phyloP scores from a whole-genome alignment of 2,888 invertebrate genomes.

The Cantharis rustica region DNA sequence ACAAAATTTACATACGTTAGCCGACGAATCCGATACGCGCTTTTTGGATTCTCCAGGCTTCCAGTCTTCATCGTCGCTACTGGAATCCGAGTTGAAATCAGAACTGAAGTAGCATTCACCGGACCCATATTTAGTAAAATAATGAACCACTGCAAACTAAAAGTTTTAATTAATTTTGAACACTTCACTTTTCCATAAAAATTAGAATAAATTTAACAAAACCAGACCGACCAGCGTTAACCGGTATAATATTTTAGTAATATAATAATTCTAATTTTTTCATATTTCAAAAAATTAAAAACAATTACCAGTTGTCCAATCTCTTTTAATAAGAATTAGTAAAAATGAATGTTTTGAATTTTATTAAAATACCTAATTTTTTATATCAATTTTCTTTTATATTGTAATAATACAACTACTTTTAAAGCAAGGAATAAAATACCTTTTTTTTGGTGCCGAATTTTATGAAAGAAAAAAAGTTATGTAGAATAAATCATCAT shows the following conservation, averaged over 20 bases:
- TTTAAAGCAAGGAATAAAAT: too few relatives aligned
- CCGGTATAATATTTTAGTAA: too few relatives aligned
- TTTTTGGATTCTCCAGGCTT: slow-evolving; percentile 21
- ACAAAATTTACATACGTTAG: slow-evolving; percentile 16
- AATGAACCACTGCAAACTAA: slow-evolving; percentile 81
- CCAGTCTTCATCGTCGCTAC: slow-evolving; percentile 59
- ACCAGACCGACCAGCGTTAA: too few relatives aligned
- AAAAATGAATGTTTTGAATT: too few relatives aligned
- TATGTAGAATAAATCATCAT: not conserved
- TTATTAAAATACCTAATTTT: too few relatives aligned
- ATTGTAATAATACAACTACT: too few relatives aligned
- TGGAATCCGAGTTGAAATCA: slow-evolving; percentile 66
- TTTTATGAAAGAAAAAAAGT: not conserved
- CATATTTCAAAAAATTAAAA: too few relatives aligned
- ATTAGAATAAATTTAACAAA: too few relatives aligned
- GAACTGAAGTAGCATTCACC: slow-evolving; percentile 77
- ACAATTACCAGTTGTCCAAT: too few relatives aligned
- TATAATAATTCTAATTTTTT: too few relatives aligned
- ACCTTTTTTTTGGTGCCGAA: not conserved
- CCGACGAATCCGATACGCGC: slow-evolving; percentile 20
- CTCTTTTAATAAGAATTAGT: too few relatives aligned
- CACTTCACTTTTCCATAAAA: not conserved
- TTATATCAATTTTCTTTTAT: too few relatives aligned
- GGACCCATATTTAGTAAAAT: slow-evolving; percentile 82
- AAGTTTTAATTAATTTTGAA: slow-evolving; percentile 32